Percentiles rank a stretch among this genome's conserved stretches.
These are phyloP conservation scores for Chaetodon auriga DNA, from an alignment of 2,113 vertebrate genomes.

Conservation along the genomic window DNA sequence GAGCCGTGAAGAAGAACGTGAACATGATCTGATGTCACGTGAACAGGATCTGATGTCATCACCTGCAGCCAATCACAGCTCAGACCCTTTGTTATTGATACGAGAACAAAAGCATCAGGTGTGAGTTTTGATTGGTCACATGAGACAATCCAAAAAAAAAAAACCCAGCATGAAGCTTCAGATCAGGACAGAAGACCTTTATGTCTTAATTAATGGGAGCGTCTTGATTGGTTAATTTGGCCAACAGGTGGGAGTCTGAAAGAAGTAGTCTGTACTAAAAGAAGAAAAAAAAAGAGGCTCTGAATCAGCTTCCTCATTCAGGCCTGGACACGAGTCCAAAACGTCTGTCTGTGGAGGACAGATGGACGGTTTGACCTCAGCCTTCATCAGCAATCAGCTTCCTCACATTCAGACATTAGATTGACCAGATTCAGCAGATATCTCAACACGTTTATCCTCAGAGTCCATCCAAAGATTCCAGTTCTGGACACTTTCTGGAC, in stretches of 20 bases:
- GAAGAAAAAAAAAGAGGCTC: too few relatives aligned
- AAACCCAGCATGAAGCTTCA: neutral
- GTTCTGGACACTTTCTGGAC: too few relatives aligned
- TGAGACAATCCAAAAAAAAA: too few relatives aligned
- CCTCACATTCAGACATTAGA: neutral
- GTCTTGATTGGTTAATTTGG: neutral
- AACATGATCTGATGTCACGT: constrained; percentile 2
- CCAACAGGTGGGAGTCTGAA: neutral
- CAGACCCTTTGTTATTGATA: neutral
- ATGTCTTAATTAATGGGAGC: too few relatives aligned
- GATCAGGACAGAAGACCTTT: neutral
- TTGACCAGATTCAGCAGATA: neutral
- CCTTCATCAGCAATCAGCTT: too few relatives aligned
- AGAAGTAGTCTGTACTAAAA: too few relatives aligned
- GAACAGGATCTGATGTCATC: constrained; percentile 6
- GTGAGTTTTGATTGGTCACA: neutral
- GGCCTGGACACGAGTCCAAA: neutral
- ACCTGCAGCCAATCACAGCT: constrained; percentile 10
- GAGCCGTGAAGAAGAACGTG: neutral
- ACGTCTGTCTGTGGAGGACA: neutral
- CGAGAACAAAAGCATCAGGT: neutral
- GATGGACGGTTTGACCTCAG: neutral
- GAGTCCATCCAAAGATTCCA: neutral
- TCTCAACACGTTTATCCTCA: neutral
- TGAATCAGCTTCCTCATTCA: too few relatives aligned